phyloP scores from a whole-genome alignment of 2,113 vertebrate species.

The Micronycteris hirsuta region DNA sequence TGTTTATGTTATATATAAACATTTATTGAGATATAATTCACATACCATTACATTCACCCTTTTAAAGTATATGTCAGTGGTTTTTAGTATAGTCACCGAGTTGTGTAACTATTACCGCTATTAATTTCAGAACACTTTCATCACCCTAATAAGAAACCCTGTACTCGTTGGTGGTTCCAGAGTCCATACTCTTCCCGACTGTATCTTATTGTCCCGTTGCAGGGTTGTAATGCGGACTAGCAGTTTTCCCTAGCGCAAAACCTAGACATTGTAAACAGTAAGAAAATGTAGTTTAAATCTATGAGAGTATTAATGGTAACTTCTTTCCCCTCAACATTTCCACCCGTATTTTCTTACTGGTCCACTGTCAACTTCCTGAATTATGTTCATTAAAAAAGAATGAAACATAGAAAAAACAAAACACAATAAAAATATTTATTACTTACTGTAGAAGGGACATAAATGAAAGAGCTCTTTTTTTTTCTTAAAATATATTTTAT shows the following conservation, averaged over 20 bases:
- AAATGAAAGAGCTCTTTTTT: too few relatives aligned
- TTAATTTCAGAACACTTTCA: neutral
- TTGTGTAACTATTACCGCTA: neutral
- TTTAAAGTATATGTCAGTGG: neutral
- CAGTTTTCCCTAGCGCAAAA: neutral
- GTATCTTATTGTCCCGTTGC: neutral
- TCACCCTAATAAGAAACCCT: neutral
- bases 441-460: neutral
- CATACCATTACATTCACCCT: neutral
- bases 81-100: neutral
- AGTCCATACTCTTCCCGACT: neutral
- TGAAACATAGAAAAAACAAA: conserved; percentile 1
- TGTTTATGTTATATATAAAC: neutral
- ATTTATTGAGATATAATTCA: conserved; percentile 8
- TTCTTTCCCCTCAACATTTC: neutral
- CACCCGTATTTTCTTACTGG: neutral
- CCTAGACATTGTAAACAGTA: neutral
- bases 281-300: neutral
- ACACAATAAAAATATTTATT: neutral
- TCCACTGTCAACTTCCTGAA: conserved; percentile 1
- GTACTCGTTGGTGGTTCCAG: neutral
- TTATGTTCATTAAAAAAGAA: conserved; percentile 14
- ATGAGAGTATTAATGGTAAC: neutral
- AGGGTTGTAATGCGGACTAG: neutral
- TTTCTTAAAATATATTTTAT: too few relatives aligned